Evolutionary conservation across 2,797 vertebrate genomes (phyloP), one percentile per base, ranked within the genome.

Genomic region (Chiroxiphia lanceolata): DNA sequence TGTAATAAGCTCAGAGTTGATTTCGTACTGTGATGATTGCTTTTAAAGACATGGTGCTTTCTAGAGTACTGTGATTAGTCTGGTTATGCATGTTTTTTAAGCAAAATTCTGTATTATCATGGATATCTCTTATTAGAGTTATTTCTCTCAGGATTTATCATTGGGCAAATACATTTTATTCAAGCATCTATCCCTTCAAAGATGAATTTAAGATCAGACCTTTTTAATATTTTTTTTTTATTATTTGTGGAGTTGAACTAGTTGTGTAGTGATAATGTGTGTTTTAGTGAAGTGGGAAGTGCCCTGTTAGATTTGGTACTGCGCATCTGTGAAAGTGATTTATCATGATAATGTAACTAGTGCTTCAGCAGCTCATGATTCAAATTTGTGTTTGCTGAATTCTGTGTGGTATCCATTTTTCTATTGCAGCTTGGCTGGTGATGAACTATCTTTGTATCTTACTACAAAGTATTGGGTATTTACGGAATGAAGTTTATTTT

Each of bases 21-120:
- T 82, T 91, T 93, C 90, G 63, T 94, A 85, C 93, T 93, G 87
- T 91, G 92, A 81, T 80, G 81, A 89, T 74, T 93, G 84, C 85
- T 89, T 33, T 91, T 93, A 92, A 93, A 85, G 60, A 63, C 77
- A 63, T 25, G 63, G 87, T 91, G 59, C 57, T 84, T 96, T 89
- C 44, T 71, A 59, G 48, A 87, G 17, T 45, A 64, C 50, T 93
- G 53, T 68, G 61, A 94, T 94, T 83, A 94, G 84, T 87, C 44
- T 77, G 5, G n/a, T 87, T 94, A 87, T 72, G 25, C 47, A 15
- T 78, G 38, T 48, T 93, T 93, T 93, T 88, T 91, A 78, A 92
- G 36, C 25, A 80, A 92, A 94, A 79, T 79, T 72, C 27, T 83
- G 1, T 75, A 12, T 88, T 87, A 45, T 75, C 42, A 54, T 40